Percentiles rank a stretch among this genome's conserved stretches.
Conservation (phyloP, 2,888 invertebrate species). For the Phaedon cochleariae region DNA sequence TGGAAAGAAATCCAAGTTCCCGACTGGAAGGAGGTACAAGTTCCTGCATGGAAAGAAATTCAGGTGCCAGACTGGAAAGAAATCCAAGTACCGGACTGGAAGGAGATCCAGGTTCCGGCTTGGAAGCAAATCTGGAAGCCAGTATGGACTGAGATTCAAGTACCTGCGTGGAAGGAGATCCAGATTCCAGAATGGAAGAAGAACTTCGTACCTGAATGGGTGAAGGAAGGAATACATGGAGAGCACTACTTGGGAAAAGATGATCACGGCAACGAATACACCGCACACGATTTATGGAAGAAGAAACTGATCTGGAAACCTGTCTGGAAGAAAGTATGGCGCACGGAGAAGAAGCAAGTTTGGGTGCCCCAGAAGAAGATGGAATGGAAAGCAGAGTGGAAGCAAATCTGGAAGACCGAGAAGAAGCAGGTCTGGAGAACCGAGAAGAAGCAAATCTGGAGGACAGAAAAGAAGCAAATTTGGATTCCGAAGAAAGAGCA, state of each 20-base stretch:
- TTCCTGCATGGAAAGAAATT: constrained; percentile 76
- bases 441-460: constrained; percentile 74
- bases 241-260: constrained; percentile 84
- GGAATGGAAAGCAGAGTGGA: constrained; percentile 70
- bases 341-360: constrained; percentile 75
- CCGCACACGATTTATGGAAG: constrained; percentile 84
- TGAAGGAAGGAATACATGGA: constrained; percentile 81
- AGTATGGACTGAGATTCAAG: constrained; percentile 77
- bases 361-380: constrained; percentile 74
- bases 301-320: constrained; percentile 84
- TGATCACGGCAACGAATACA: constrained; percentile 82
- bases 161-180: constrained; percentile 66
- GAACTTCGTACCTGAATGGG: constrained; percentile 76
- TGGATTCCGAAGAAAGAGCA: constrained; percentile 68
- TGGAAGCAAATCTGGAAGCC: constrained; percentile 72
- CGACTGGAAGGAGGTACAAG: constrained; percentile 74
- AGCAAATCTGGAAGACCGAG: constrained; percentile 70
- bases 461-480: constrained; percentile 66
- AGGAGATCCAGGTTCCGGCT: constrained; percentile 71
- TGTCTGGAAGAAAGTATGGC: constrained; percentile 82
- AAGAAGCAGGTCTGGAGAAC: constrained; percentile 76
- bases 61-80: constrained; percentile 77
- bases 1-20: constrained; percentile 81
- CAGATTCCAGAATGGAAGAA: constrained; percentile 72
- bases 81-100: constrained; percentile 71